Evolutionary conservation across 2,888 invertebrate genomes (phyloP), one percentile per base, ranked within the genome.

Genomic region (Conomelus anceps): DNA sequence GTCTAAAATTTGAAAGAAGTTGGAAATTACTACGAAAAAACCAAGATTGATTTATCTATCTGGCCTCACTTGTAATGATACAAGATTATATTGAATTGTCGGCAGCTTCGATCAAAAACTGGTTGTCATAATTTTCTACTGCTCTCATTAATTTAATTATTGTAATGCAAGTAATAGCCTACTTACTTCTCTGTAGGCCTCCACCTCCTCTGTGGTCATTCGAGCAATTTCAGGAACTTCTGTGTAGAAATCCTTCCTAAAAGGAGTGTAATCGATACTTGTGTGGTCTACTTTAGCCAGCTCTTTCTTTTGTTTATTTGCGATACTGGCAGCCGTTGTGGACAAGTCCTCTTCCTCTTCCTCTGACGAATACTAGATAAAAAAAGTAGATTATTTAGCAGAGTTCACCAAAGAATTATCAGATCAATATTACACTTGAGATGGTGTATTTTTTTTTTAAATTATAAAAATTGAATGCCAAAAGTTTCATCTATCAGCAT

Each of bases 291-390:
- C 97, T 94, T 98, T 98, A 0, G 98, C 97, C 90, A 99, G 93
- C 92, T 99, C 99, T 93, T 99, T 97, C 92, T 97, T 96, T 92
- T 97, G 97, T 92, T 98, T 98, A 90, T 98, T 98, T 0, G 98
- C 98, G 41, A 97, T 95, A 92, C 96, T 98, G 0, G 97, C 98
- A 0, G 98, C 97, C 23, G 98, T 97, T 91, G 98, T 97, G 91
- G 98, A 98, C 89, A 99, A 95, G 92, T 98, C 98, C 93, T 99
- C 98, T 4, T 97, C 96, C 92, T 99, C 99, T 93, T 99, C 99
- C 93, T 99, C 99, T 20, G 98, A 98, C 0, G 99, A 99, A 94
- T 99, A 99, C 94, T 98, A 91, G 23, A 91, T 6, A 34, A 22
- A 34, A 24, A 23, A 22, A 13, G 23, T 22, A 88, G 11, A 26